These are phyloP conservation scores for Ceyx erithaca DNA, from an alignment of 2,797 vertebrate species.

Conservation along the genomic window DNA sequence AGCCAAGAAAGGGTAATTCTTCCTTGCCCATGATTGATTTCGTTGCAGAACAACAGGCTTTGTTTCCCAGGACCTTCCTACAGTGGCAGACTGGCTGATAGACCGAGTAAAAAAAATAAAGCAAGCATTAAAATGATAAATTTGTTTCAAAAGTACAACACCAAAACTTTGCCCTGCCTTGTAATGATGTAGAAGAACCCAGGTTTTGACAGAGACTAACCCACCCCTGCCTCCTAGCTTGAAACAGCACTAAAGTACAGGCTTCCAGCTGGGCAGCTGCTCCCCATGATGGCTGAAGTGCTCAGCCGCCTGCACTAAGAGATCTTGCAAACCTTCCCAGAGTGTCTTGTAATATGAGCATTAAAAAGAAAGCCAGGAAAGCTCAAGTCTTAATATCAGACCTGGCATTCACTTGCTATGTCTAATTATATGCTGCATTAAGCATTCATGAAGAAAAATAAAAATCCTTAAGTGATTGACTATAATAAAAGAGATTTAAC, in stretches of 20 bases:
- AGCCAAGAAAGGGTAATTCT: background rate
- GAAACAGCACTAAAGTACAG: accelerated
- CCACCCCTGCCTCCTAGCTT: background rate
- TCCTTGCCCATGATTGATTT: background rate
- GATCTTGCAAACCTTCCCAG: background rate
- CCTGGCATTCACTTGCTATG: background rate
- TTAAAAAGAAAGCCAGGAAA: background rate
- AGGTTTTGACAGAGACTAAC: background rate
- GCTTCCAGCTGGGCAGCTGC: background rate
- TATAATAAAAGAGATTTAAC: background rate
- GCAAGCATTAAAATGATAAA: background rate
- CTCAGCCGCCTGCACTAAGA: accelerated
- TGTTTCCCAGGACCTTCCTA: background rate
- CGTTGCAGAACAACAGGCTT: background rate
- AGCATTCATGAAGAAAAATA: background rate
- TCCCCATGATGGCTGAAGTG: background rate
- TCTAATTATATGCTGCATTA: background rate
- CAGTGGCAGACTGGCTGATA: background rate
- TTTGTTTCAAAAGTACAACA: background rate
- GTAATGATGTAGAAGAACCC: background rate
- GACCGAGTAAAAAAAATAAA: background rate
- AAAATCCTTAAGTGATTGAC: background rate
- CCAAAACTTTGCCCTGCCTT: background rate
- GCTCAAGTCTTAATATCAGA: background rate
- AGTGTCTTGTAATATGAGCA: accelerated